These are phyloP conservation scores for Drosophila sp. DNA, from an alignment of 1,140 invertebrate genomes.

Conservation along the genomic window DNA sequence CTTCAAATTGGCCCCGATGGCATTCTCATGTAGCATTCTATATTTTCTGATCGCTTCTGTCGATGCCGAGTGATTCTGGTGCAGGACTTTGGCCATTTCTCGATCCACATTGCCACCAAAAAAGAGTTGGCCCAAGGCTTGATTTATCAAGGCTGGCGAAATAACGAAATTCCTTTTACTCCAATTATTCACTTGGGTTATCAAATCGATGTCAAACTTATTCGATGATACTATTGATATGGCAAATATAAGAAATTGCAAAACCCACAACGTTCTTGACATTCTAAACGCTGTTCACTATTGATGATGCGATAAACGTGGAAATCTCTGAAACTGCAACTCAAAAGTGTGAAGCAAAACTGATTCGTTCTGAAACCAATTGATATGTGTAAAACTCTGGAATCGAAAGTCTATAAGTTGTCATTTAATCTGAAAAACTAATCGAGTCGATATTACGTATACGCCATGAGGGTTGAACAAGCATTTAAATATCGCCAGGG, in stretches of 20 bases:
- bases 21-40: background rate
- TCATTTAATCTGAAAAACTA: too few relatives aligned
- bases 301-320: background rate
- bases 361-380: background rate
- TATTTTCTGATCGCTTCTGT: background rate
- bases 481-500: too few relatives aligned
- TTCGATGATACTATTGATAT: background rate
- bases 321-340: background rate
- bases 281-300: background rate
- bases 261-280: background rate
- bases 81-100: background rate
- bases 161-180: background rate
- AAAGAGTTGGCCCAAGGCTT: background rate
- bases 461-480: too few relatives aligned
- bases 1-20: background rate
- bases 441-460: too few relatives aligned
- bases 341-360: background rate
- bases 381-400: background rate
- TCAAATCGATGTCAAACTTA: slow-evolving; percentile 8
- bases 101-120: background rate
- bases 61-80: background rate
- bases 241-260: background rate
- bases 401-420: too few relatives aligned
- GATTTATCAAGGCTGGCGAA: background rate
- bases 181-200: background rate